Base-by-base conservation (phyloP, 2,888 invertebrate genomes). In the Acheta domesticus region DNA sequence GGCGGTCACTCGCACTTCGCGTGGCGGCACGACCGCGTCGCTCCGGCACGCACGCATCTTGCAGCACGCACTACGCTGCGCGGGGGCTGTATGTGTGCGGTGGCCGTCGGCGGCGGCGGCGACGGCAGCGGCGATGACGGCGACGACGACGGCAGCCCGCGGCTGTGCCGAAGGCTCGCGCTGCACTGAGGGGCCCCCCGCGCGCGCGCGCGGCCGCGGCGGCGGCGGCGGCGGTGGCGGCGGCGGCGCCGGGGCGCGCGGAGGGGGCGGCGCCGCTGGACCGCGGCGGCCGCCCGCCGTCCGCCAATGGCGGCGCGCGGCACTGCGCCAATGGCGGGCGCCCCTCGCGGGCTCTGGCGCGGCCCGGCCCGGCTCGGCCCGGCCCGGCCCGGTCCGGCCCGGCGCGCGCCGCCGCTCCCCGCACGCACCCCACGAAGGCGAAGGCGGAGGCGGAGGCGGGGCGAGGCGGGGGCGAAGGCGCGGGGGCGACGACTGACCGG, bases 271-370 rank as follows among this genome's bases (percentile, higher is more conserved):
- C 14, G 62, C 62, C n/a, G 62, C 62, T 62, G 62, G 62, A 62
- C 62, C 62, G n/a, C 62, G 62, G 62, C 62, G n/a, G 62, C 62
- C 62, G 62, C 62, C n/a, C 62, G 16, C n/a, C 62, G 62, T 19
- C 62, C 62, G 62, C 62, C 62, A 62, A 62, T 62, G 62, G 62
- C 62, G n/a, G n/a, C n/a, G 62, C 62, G 62, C 62, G 62, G 16
- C 62, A n/a, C n/a, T 62, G 16, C 14, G n/a, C 62, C 62, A 62
- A 62, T 62, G 62, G 62, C 62, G 62, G 62, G 16, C 14, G n/a
- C 16, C n/a, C 16, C 16, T 2, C 62, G n/a, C 62, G 62, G 16
- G 62, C 62, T 11, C 11, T 1, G 16, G n/a, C n/a, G 62, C 62
- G n/a, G 16, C n/a, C 62, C 3, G n/a, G 19, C 16, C 23, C 16